These are phyloP conservation scores for Montipora efflorescens DNA, from an alignment of 64 coral and sea anemone species.

Conservation along the genomic window DNA sequence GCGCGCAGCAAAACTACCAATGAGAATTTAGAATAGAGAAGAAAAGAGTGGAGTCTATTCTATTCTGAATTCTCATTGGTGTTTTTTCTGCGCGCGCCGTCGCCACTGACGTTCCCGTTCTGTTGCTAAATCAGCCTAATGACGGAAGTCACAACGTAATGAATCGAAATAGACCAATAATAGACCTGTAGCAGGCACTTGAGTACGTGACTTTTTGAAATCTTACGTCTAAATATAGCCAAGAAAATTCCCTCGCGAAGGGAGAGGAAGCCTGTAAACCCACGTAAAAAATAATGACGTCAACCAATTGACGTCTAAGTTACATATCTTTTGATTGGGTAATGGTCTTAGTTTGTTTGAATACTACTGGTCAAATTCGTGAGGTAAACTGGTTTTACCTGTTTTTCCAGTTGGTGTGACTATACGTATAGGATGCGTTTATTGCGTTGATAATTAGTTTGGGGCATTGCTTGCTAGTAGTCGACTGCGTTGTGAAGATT, in stretches of 20 bases:
- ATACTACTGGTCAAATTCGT: conserved; percentile 72
- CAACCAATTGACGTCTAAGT: conserved; percentile 57
- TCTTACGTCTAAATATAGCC: not conserved
- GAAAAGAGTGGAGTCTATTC: too few species aligned
- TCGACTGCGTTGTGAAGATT: too few species aligned
- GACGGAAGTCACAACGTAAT: too few species aligned
- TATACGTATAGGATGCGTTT: conserved; percentile 3
- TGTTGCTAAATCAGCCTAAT: too few species aligned
- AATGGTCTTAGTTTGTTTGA: not conserved
- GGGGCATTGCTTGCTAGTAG: conserved; percentile 5
- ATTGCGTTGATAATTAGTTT: conserved; percentile 68
- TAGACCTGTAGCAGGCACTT: too few species aligned
- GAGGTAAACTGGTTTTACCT: conserved; percentile 67
- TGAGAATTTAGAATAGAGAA: too few species aligned
- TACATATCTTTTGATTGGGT: conserved; percentile 61
- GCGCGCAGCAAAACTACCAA: too few species aligned
- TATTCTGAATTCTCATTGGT: too few species aligned
- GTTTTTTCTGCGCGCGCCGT: too few species aligned
- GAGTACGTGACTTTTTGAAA: too few species aligned
- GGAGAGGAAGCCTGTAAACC: not conserved
- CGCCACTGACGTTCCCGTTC: too few species aligned
- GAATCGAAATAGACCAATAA: too few species aligned
- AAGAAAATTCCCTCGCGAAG: not conserved
- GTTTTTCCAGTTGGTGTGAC: conserved; percentile 33
- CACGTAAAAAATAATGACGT: conserved; percentile 57